These are phyloP conservation scores for Vireo griseus DNA, from an alignment of 2,797 vertebrate genomes.

Conservation along the genomic window DNA sequence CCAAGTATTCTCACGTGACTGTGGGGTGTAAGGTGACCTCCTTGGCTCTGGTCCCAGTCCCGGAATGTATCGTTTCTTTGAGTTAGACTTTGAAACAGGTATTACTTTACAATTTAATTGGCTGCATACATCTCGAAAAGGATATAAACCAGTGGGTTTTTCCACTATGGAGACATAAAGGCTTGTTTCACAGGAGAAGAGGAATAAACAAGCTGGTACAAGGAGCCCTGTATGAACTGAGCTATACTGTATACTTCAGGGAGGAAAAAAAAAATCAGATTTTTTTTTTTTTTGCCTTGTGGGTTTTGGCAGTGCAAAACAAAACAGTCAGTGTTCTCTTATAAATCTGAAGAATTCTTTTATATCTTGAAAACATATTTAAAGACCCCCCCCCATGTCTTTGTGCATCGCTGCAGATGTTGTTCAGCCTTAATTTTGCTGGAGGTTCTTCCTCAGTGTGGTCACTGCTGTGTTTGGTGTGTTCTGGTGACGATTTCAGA, in stretches of 20 bases:
- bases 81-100: constrained; percentile 65
- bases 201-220: constrained; percentile 71
- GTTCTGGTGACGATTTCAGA: not conserved
- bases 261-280: not conserved
- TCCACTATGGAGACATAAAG: constrained; percentile 68
- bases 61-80: constrained; percentile 59
- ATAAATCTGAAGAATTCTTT: constrained; percentile 35
- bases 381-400: not conserved
- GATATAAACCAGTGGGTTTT: constrained; percentile 67
- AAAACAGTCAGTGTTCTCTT: constrained; percentile 70
- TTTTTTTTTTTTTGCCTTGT: constrained; percentile 30
- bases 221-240: constrained; percentile 72
- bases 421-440: not conserved
- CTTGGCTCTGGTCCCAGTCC: constrained; percentile 39
- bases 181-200: constrained; percentile 67
- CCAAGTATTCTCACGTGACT: not conserved
- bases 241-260: constrained; percentile 47
- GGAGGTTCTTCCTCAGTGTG: not conserved
- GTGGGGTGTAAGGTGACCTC: constrained; percentile 47
- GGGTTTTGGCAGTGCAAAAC: constrained; percentile 68
- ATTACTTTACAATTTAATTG: constrained; percentile 74
- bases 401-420: not conserved
- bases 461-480: not conserved
- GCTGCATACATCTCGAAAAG: constrained; percentile 60
- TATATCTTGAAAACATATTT: constrained; percentile 12